These are phyloP conservation scores for Carcharodon carcharias DNA, from an alignment of 2,797 vertebrate species.

Conservation along the genomic window DNA sequence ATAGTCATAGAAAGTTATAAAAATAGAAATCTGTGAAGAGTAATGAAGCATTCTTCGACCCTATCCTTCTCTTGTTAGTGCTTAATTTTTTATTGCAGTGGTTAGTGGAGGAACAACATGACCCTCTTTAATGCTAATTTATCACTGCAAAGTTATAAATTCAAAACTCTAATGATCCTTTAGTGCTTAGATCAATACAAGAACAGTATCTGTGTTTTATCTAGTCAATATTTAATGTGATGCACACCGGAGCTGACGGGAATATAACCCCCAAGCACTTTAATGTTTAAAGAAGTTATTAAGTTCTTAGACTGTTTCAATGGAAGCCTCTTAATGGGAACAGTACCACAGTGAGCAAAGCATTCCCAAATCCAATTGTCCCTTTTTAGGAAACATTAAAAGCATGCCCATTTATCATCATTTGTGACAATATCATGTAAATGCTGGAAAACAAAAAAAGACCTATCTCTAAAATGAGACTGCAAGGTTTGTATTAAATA, in stretches of 20 bases:
- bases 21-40: conserved; percentile 7
- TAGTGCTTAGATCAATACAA: conserved; percentile 55
- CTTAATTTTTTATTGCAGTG: conserved; percentile 31
- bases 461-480: neutral
- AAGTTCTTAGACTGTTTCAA: neutral
- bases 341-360: neutral
- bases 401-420: neutral
- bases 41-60: conserved; percentile 1
- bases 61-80: conserved; percentile 3
- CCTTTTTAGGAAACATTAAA: neutral
- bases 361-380: neutral
- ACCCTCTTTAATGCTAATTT: conserved; percentile 50
- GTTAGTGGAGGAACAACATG: conserved; percentile 40
- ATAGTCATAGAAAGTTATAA: neutral
- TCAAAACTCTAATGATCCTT: conserved; percentile 51
- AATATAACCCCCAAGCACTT: conserved; percentile 33
- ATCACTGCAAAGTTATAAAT: conserved; percentile 50
- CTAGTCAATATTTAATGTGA: conserved; percentile 46
- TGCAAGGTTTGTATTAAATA: neutral
- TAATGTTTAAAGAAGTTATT: conserved; percentile 37
- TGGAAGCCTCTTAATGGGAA: neutral
- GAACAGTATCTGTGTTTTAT: conserved; percentile 48
- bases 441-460: neutral
- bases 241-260: conserved; percentile 18
- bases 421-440: neutral